A percentile compares a stretch with the other conserved stretches of the same genome.
Evolutionary conservation across 1,140 invertebrate genomes (phyloP).

Genomic region (Hycleus phaleratus): DNA sequence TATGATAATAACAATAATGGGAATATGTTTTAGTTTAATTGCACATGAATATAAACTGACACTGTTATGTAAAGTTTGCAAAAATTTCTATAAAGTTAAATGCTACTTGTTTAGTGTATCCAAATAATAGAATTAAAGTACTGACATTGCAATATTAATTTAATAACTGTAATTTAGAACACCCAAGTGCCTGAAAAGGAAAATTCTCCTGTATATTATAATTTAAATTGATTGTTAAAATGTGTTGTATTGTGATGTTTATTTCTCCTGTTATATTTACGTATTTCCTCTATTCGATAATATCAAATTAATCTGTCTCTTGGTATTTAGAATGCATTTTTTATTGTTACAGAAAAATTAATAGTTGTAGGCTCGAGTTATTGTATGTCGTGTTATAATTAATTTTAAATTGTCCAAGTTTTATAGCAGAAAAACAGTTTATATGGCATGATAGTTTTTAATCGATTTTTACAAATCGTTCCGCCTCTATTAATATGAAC

Average conservation of each 20-base stretch:
- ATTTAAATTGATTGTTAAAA: not conserved
- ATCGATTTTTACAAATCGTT: not conserved
- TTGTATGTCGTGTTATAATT: no score
- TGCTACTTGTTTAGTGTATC: not conserved
- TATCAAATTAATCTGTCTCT: not conserved
- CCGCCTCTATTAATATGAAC: not conserved
- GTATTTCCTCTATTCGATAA: not conserved
- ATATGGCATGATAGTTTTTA: not conserved
- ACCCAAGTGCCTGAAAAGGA: constrained; percentile 13
- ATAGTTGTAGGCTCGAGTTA: no score
- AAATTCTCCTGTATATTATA: no score
- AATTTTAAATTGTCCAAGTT: no score
- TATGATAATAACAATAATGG: not conserved
- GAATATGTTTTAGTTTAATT: constrained; percentile 4
- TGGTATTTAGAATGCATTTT: not conserved
- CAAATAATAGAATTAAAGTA: constrained; percentile 1
- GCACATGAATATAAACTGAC: constrained; percentile 3
- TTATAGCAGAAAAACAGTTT: no score
- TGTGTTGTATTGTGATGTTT: not conserved
- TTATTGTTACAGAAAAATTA: not conserved
- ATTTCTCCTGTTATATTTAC: not conserved
- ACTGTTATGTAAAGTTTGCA: constrained; percentile 25
- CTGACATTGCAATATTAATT: constrained; percentile 17
- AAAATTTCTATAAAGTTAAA: constrained; percentile 7
- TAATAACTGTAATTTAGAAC: not conserved